A percentile compares a stretch with the other conserved stretches of the same genome.
phyloP scores from a whole-genome alignment of 2,797 vertebrate species.

The Gymnothorax reevesii region DNA sequence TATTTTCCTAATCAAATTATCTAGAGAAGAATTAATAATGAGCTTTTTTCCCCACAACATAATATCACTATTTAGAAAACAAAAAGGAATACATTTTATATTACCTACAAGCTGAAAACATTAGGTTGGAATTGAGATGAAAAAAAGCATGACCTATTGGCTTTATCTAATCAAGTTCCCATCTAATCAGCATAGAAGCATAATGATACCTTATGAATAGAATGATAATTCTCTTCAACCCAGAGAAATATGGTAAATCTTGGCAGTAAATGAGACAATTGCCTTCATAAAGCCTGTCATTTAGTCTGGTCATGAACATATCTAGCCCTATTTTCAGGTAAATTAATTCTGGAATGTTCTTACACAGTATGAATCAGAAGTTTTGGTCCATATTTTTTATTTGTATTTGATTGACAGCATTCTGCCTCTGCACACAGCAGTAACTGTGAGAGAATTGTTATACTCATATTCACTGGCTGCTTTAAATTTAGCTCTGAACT shows the following conservation, averaged over 20 bases:
- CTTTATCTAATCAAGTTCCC: not conserved
- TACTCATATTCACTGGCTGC: not conserved
- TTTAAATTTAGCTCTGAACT: not conserved
- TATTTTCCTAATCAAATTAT: not conserved
- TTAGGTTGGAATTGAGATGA: not conserved
- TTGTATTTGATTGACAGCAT: constrained; percentile 10
- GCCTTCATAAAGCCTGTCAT: not conserved
- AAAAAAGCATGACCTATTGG: not conserved
- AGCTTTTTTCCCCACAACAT: not conserved
- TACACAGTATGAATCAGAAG: too few species aligned
- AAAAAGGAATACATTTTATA: not conserved
- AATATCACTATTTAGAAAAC: not conserved
- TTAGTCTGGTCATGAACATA: not conserved
- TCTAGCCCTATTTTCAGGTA: not conserved
- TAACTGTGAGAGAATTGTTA: not conserved
- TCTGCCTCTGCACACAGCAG: constrained; percentile 9
- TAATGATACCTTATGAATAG: too few species aligned
- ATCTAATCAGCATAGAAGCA: not conserved
- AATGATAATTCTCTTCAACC: not conserved
- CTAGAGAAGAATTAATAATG: not conserved
- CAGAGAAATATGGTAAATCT: not conserved
- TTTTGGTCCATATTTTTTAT: not conserved
- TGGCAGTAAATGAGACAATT: not conserved
- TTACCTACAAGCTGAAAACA: not conserved
- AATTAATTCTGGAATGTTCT: not conserved